These are phyloP conservation scores for Solenodon paradoxus DNA, from an alignment of 2,113 vertebrate species.

Conservation along the genomic window DNA sequence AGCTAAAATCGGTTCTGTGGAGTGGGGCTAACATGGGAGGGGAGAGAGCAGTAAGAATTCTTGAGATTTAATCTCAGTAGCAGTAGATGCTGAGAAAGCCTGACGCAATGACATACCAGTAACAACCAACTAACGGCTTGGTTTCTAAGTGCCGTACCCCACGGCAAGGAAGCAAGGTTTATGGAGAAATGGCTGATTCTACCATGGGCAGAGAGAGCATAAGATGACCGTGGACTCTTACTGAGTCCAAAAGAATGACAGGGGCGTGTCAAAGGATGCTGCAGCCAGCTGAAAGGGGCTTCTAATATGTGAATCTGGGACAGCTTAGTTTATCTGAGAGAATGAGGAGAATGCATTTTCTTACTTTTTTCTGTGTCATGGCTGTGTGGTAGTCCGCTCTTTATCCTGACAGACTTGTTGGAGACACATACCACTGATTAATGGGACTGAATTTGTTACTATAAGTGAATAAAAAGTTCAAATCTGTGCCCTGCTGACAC, in stretches of 20 bases:
- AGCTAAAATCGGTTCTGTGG: neutral
- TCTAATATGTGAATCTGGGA: neutral
- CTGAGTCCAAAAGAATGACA: neutral
- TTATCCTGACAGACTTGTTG: neutral
- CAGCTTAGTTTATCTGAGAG: neutral
- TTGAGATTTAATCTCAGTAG: neutral
- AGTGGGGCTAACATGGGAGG: neutral
- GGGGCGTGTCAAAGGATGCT: neutral
- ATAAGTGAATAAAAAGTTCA: neutral
- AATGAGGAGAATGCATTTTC: neutral
- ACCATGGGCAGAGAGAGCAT: neutral
- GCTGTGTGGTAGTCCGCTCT: neutral
- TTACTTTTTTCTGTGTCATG: neutral
- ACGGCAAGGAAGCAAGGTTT: neutral
- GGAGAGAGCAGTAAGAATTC: neutral
- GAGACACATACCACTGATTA: neutral
- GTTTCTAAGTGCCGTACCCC: neutral
- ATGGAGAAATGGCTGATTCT: neutral
- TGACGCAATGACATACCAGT: neutral
- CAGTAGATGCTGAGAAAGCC: neutral
- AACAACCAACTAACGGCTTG: neutral
- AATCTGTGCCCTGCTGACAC: neutral
- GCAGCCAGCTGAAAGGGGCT: neutral
- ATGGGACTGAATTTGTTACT: neutral
- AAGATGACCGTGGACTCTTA: neutral